phyloP scores from a whole-genome alignment of 2,113 vertebrate species.

The Eublepharis macularius region DNA sequence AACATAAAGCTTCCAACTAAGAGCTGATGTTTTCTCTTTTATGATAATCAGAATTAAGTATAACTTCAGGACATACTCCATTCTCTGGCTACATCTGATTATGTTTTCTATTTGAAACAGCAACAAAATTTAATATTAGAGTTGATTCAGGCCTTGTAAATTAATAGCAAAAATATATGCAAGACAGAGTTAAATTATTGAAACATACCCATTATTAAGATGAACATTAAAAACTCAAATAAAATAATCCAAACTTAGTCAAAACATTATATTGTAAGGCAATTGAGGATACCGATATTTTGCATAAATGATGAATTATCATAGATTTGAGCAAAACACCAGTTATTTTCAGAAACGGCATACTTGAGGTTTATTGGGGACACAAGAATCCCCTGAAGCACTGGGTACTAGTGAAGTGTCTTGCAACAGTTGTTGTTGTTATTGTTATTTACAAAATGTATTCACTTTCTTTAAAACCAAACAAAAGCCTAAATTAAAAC shows the following conservation, averaged over 20 bases:
- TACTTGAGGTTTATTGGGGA: neutral
- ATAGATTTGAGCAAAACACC: neutral
- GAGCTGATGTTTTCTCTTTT: constrained; percentile 40
- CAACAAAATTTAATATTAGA: constrained; percentile 10
- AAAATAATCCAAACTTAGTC: neutral
- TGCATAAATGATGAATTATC: neutral
- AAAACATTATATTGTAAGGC: neutral
- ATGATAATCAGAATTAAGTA: constrained; percentile 42
- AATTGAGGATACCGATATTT: neutral
- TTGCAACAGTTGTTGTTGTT: too few species aligned
- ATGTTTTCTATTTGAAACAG: constrained; percentile 28
- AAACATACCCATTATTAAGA: constrained; percentile 3
- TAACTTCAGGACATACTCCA: constrained; percentile 36
- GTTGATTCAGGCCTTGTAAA: constrained; percentile 28
- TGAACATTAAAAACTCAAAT: constrained; percentile 7
- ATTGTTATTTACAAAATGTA: too few species aligned
- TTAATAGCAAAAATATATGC: constrained; percentile 12
- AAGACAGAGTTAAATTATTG: constrained; percentile 32
- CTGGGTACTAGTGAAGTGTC: too few species aligned
- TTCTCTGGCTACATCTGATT: constrained; percentile 36
- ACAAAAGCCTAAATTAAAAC: too few species aligned
- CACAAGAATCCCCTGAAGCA: neutral
- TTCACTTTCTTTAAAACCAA: too few species aligned
- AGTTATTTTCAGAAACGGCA: neutral
- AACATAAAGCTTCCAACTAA: constrained; percentile 32